These are phyloP conservation scores for Deroptyus accipitrinus DNA, from an alignment of 2,113 vertebrate species.

Conservation along the genomic window DNA sequence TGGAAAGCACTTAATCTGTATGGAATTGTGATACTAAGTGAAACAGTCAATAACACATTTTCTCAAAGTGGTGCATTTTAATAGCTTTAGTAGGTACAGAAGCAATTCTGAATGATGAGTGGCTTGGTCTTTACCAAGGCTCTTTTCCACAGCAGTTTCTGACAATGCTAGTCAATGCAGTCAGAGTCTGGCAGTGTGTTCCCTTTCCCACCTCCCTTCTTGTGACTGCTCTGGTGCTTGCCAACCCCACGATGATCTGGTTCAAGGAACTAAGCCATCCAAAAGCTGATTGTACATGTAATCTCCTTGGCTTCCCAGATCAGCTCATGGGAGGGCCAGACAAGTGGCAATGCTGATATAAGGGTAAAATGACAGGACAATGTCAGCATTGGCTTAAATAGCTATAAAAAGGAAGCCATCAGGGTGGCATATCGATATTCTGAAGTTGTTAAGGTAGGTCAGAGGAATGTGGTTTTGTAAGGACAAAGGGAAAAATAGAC, in stretches of 20 bases:
- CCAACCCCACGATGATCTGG: background rate
- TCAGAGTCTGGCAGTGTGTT: background rate
- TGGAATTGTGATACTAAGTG: background rate
- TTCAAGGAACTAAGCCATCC: background rate
- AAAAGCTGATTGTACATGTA: conserved; percentile 13
- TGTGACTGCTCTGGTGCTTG: background rate
- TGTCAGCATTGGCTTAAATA: background rate
- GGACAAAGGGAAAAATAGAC: background rate
- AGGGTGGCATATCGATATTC: background rate
- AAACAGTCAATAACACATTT: background rate
- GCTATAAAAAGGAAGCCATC: background rate
- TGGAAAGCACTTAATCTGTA: background rate
- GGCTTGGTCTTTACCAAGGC: background rate
- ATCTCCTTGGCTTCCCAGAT: conserved; percentile 3
- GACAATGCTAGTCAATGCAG: rapidly evolving
- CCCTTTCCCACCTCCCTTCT: background rate
- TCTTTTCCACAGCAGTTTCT: background rate
- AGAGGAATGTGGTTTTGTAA: background rate
- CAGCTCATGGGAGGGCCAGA: background rate
- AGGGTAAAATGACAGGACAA: background rate
- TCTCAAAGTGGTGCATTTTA: background rate
- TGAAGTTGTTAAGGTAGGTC: background rate
- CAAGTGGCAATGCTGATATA: background rate
- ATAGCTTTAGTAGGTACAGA: background rate
- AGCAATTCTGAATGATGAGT: background rate